Evolutionary conservation across 2,113 vertebrate genomes (phyloP), one percentile per base, ranked within the genome.

Genomic region (Acrocephalus arundinaceus): DNA sequence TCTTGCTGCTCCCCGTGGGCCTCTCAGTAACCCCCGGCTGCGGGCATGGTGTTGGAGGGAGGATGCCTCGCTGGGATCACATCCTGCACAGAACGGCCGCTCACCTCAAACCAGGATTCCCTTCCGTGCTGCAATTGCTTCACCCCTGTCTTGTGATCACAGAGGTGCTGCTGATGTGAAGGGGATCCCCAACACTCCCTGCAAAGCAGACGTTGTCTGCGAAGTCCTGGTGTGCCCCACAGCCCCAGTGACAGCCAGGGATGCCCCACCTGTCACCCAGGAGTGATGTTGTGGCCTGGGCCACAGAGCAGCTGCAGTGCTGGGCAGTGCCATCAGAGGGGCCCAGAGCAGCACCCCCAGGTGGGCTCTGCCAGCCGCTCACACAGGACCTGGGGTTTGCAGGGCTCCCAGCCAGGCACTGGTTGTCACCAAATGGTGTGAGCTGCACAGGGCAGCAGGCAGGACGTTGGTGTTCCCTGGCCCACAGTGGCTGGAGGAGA

Each of bases 291-390:
- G 55, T 27, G 48, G 13, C 35, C 51, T 4, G 35, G 48, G 74
- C 6, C 2, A 0, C 6, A 3, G 46, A 71, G 78, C 54, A 72
- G 73, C 43, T 5, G 3, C 0, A 0, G 30, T 66, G 33, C 55
- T 31, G 83, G 28, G 48, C 9, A 15, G 15, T 1, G 0, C 51
- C 1, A 1, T 27, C 0, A 0, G 41, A n/a, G 37, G 37, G 33
- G 28, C 9, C 9, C 18, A 13, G 46, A 58, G 37, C 9, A 13
- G 62, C 31, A 13, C 4, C 15, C 31, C n/a, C 0, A 4, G 12
- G 10, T 27, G 5, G 31, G 41, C 46, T 74, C 49, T 85, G 65
- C 54, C 31, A 63, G 59, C 35, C 35, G 19, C 31, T 70, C 5
- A 37, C 35, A 9, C 43, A n/a, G 41, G 7, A 49, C 41, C 35